phyloP scores from a whole-genome alignment of 2,113 vertebrate species.

The Colistium nudipinnis region DNA sequence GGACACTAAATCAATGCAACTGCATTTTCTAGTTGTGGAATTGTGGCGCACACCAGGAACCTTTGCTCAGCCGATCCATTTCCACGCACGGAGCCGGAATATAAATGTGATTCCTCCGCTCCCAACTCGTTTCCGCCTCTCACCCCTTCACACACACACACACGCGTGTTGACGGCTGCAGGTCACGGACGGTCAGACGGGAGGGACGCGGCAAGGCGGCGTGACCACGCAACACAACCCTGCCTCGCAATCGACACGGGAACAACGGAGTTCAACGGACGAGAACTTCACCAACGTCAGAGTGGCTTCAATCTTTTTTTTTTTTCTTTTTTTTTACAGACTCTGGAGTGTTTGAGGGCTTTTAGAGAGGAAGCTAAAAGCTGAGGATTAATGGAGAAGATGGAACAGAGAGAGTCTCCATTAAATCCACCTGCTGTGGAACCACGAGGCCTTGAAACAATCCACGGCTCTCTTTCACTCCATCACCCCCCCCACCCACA shows the following conservation, averaged over 20 bases:
- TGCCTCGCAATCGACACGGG: too few species aligned
- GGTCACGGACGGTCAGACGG: conserved; percentile 35
- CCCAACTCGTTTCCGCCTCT: background rate
- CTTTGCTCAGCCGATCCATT: too few species aligned
- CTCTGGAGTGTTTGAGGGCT: background rate
- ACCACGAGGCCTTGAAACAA: too few species aligned
- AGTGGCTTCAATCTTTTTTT: background rate
- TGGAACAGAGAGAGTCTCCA: conserved; percentile 13
- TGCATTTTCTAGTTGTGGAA: too few species aligned
- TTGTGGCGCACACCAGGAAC: too few species aligned
- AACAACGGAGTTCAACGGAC: too few species aligned
- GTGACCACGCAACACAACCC: background rate
- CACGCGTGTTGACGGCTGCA: conserved; percentile 16
- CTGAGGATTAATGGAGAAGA: conserved; percentile 28
- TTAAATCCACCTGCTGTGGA: background rate
- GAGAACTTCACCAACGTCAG: too few species aligned
- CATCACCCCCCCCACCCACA: background rate
- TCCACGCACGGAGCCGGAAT: too few species aligned
- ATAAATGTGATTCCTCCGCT: background rate
- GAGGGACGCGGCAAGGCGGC: background rate
- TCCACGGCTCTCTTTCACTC: conserved; percentile 35
- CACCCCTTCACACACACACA: background rate
- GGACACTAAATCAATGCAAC: background rate
- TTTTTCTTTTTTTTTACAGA: background rate
- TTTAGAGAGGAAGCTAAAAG: conserved; percentile 38